phyloP scores from a whole-genome alignment of 2,113 vertebrate species.

The Amazona guildingii region DNA sequence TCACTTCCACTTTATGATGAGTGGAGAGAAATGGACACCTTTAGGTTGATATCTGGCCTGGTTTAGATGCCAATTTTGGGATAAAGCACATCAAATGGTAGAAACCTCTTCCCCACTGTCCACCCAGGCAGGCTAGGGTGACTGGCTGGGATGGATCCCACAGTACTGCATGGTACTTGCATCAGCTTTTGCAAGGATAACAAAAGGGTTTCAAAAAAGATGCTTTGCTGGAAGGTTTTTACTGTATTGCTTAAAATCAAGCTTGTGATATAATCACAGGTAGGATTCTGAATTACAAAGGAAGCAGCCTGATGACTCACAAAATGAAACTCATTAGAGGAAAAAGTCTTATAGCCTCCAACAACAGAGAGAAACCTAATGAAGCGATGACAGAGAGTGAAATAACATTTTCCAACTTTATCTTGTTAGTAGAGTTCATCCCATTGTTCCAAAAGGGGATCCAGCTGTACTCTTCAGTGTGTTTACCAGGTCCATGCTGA shows the following conservation, averaged over 20 bases:
- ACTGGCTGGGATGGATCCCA: not conserved
- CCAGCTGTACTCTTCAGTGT: not conserved
- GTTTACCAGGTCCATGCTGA: not conserved
- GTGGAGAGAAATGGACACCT: not conserved
- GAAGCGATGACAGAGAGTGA: conserved; percentile 18
- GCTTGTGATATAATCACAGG: not conserved
- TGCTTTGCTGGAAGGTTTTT: not conserved
- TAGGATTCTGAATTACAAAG: conserved; percentile 12
- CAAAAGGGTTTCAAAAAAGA: not conserved
- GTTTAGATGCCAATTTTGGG: not conserved
- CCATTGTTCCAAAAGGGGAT: not conserved
- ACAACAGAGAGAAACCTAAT: conserved; percentile 11
- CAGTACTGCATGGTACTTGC: not conserved
- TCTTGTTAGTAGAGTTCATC: not conserved
- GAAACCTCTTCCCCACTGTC: not conserved
- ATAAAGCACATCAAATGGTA: not conserved
- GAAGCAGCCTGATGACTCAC: conserved; percentile 4
- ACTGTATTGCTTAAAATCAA: not conserved
- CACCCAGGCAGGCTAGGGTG: not conserved
- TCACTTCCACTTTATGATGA: not conserved
- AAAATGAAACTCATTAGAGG: conserved; percentile 12
- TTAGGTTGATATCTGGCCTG: not conserved
- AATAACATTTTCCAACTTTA: conserved; percentile 12
- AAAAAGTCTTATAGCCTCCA: not conserved
- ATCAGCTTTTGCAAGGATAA: not conserved